Evolutionary conservation across 2,113 vertebrate species (phyloP).

Genomic region (Phoxinus phoxinus): DNA sequence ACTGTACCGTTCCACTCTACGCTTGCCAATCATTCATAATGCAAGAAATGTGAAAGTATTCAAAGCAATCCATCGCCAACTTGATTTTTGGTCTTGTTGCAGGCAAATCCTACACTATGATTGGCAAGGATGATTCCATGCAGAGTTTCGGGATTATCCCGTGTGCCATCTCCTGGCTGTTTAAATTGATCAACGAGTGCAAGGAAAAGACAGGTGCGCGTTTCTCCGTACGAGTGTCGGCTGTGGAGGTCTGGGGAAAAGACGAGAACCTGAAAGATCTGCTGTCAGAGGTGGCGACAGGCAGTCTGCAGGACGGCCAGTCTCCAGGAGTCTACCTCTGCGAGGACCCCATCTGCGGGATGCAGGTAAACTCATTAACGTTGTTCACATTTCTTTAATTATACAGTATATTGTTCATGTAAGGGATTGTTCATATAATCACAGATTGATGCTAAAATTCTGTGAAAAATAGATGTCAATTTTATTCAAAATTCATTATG

Average conservation of each 20-base stretch:
- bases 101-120: constrained; percentile 99
- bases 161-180: constrained; percentile 98
- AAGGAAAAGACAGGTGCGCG: constrained; percentile 97
- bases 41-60: background rate
- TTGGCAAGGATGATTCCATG: constrained; percentile 93
- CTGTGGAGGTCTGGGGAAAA: constrained; percentile 97
- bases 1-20: background rate
- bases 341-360: constrained; percentile 98
- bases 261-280: constrained; percentile 96
- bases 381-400: background rate
- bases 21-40: background rate
- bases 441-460: background rate
- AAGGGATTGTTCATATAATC: background rate
- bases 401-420: background rate
- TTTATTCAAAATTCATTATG: background rate
- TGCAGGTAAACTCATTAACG: constrained; percentile 82
- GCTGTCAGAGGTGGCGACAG: constrained; percentile 93
- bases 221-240: constrained; percentile 97
- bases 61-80: background rate
- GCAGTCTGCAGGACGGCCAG: constrained; percentile 95
- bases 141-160: constrained; percentile 97
- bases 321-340: constrained; percentile 98
- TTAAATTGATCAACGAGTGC: constrained; percentile 95
- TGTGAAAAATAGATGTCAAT: background rate
- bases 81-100: constrained; percentile 46